These are phyloP conservation scores for Microcebus murinus DNA, from an alignment of 2,113 vertebrate species.

Conservation along the genomic window DNA sequence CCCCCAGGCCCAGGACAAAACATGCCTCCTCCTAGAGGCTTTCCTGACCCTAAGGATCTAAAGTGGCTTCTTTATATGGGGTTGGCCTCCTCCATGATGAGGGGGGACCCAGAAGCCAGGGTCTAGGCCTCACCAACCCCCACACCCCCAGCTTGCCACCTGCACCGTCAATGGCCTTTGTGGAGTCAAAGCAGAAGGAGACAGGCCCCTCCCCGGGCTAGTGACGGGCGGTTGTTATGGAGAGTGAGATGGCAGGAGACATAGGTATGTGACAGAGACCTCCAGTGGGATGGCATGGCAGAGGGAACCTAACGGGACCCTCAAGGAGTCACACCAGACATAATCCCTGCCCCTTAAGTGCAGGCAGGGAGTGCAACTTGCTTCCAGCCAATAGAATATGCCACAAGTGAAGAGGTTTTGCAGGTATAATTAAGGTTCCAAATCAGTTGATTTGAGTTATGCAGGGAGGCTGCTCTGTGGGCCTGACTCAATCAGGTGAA, in stretches of 20 bases:
- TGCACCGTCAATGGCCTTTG: background rate
- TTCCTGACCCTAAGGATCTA: background rate
- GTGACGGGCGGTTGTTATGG: fast-evolving
- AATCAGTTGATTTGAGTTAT: background rate
- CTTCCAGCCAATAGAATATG: background rate
- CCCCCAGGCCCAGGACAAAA: background rate
- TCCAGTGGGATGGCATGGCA: background rate
- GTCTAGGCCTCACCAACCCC: background rate
- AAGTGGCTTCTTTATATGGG: background rate
- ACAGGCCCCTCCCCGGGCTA: background rate
- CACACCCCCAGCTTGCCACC: too few species aligned
- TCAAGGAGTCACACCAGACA: fast-evolving
- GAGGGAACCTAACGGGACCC: background rate
- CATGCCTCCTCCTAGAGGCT: background rate
- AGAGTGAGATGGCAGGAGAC: background rate
- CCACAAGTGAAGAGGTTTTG: background rate
- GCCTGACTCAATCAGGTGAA: background rate
- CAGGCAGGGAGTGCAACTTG: background rate
- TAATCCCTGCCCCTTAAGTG: background rate
- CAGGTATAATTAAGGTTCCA: background rate
- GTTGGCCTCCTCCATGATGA: background rate
- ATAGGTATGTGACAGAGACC: background rate
- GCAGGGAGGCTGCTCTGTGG: background rate
- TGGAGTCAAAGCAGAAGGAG: background rate
- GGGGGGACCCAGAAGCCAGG: background rate